Conservation (phyloP, 2,888 invertebrate genomes). For the Empis stercorea region DNA sequence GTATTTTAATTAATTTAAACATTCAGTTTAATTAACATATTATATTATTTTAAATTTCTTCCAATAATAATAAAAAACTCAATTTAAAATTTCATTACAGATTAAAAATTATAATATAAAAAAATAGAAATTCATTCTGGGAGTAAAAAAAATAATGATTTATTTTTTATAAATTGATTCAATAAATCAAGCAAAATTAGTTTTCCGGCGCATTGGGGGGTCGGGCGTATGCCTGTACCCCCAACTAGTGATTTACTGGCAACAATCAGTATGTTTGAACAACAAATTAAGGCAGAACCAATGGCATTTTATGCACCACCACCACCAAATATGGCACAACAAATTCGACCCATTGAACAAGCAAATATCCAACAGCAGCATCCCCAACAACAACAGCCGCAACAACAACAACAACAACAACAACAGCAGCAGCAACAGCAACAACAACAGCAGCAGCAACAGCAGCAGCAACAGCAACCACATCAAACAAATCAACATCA, state of each 20-base stretch:
- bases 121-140: too few relatives aligned
- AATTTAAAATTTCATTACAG: too few relatives aligned
- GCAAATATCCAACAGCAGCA: constrained; percentile 36
- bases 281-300: constrained; percentile 57
- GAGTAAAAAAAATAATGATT: too few relatives aligned
- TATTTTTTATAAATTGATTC: too few relatives aligned
- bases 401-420: constrained; percentile 22
- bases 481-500: constrained; percentile 39
- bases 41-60: too few relatives aligned
- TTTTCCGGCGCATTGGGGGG: constrained; percentile 49
- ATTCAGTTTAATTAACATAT: too few relatives aligned
- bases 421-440: constrained; percentile 8
- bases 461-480: too few relatives aligned
- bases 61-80: too few relatives aligned
- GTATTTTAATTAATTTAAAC: too few relatives aligned
- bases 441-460: constrained; percentile 27
- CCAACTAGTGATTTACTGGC: constrained; percentile 49
- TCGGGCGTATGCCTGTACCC: constrained; percentile 49
- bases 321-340: constrained; percentile 23
- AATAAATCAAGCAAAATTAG: constrained; percentile 37
- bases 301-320: constrained; percentile 45
- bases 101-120: too few relatives aligned
- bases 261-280: constrained; percentile 55
- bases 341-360: constrained; percentile 23
- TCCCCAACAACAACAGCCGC: constrained; percentile 19